These are phyloP conservation scores for Platysternon megacephalum DNA, from an alignment of 2,113 vertebrate species.

Conservation along the genomic window DNA sequence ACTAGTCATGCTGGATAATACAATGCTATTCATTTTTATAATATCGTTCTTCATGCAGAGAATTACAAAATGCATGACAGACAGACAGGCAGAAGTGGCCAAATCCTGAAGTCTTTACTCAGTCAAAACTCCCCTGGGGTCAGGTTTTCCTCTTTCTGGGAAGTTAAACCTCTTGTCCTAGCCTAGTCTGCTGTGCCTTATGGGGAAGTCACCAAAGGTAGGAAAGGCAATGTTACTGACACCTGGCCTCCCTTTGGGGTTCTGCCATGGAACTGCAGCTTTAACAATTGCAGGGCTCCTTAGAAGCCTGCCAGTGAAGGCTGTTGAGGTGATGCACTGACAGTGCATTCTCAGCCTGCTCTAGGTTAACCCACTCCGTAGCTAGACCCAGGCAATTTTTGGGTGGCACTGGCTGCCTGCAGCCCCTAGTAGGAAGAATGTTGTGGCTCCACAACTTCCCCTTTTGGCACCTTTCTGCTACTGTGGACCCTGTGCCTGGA, in stretches of 20 bases:
- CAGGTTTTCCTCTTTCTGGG: neutral
- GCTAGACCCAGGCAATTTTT: neutral
- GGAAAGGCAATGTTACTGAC: neutral
- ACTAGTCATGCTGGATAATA: neutral
- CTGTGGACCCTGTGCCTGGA: too few relatives aligned
- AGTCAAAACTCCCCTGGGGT: neutral
- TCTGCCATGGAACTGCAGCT: neutral
- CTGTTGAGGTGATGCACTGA: neutral
- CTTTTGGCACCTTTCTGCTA: neutral
- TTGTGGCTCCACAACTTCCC: neutral
- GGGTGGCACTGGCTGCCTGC: neutral
- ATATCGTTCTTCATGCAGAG: neutral
- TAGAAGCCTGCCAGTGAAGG: neutral
- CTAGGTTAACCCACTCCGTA: neutral
- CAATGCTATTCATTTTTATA: slow-evolving; percentile 15
- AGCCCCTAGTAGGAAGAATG: neutral
- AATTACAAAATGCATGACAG: neutral
- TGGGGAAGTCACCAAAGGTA: too few relatives aligned
- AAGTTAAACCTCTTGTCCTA: neutral
- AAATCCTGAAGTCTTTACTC: neutral
- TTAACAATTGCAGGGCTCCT: neutral
- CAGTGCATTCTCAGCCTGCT: neutral
- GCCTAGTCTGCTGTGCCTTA: neutral
- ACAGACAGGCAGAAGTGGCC: neutral
- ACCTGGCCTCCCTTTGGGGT: neutral